Evolutionary conservation across 2,113 vertebrate species (phyloP), one percentile per base, ranked within the genome.

Genomic region (Ornithorhynchus anatinus): DNA sequence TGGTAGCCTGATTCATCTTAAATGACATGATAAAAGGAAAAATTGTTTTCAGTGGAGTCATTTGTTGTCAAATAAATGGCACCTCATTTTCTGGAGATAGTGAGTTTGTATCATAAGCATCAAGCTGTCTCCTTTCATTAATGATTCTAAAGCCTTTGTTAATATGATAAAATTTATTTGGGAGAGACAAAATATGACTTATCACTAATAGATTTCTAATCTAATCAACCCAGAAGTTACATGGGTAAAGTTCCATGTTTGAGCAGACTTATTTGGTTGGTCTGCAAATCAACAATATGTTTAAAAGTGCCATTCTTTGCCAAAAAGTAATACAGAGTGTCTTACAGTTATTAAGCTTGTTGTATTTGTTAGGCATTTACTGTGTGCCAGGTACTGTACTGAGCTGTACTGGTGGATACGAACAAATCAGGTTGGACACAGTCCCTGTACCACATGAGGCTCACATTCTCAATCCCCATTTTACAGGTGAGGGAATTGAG

Each of bases 1-100:
- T 71, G 31, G 58, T 72, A 56, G 65, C 51, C 36, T 79, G 56
- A 72, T 70, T 76, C 65, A 65, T 61, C 81, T 76, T 73, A 81
- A 73, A 56, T 5, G 60, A 10, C 19, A 1, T 43, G 56, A 76
- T 81, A 75, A 74, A 68, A 42, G n/a, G 67, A 61, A 57, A 8
- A 17, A 65, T 65, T 58, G 14, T 35, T 69, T 75, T 40, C 54
- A 19, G 13, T 3, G 0, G 51, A 45, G 67, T 81, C 64, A 73
- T 84, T 69, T 77, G 29, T 73, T 67, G 72, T 75, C 79, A 66
- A 69, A 31, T 79, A 4, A 72, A 66, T 67, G 38, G n/a, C 47
- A 54, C 0, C 7, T 45, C 63, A 73, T 80, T 53, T 75, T n/a
- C n/a, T n/a, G n/a, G n/a, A 75, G 69, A 68, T 36, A 71, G 58